A percentile compares a stretch with the other conserved stretches of the same genome.
Conservation (phyloP, 2,797 vertebrate genomes). For the Micrastur ruficollis region DNA sequence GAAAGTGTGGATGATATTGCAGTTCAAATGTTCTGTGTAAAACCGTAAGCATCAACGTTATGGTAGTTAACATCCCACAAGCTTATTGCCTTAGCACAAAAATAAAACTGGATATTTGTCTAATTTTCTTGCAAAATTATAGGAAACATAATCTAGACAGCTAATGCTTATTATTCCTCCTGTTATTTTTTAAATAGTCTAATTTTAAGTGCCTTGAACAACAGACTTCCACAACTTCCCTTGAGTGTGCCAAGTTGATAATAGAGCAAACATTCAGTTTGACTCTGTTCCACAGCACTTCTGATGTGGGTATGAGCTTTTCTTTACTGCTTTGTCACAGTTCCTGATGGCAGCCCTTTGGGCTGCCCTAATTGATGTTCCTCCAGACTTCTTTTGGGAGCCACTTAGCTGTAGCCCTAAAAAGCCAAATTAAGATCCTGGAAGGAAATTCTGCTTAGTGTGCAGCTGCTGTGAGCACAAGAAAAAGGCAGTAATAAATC, state of each 20-base stretch:
- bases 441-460: neutral
- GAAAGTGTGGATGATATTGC: neutral
- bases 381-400: neutral
- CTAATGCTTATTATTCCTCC: neutral
- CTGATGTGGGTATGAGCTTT: neutral
- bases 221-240: conserved; percentile 36
- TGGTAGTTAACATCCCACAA: neutral
- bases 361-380: neutral
- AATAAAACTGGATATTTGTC: neutral
- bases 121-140: neutral
- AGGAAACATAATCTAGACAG: neutral
- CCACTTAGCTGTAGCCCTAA: neutral
- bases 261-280: neutral
- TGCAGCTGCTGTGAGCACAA: neutral
- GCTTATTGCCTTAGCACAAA: neutral
- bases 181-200: neutral
- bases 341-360: neutral
- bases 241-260: conserved; percentile 23
- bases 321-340: neutral
- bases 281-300: neutral
- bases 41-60: neutral
- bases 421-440: neutral
- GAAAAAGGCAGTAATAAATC: neutral
- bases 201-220: conserved; percentile 22
- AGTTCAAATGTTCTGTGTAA: neutral